Evolutionary conservation across 2,113 vertebrate species (phyloP).

Genomic region (Anseranas semipalmata): DNA sequence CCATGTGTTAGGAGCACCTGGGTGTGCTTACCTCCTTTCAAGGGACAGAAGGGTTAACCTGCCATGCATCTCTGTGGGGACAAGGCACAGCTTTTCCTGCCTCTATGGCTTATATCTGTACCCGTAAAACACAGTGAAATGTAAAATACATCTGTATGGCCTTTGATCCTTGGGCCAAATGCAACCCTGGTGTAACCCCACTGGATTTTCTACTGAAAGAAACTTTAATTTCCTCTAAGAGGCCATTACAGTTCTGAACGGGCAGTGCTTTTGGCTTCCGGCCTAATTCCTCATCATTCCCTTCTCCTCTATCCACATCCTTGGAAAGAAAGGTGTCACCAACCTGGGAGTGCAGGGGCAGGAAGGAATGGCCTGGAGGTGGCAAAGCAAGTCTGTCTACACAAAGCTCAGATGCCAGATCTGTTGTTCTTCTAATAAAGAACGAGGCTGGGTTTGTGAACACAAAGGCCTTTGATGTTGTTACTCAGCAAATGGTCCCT

Average conservation of each 20-base stretch:
- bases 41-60: background rate
- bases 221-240: slow-evolving; percentile 14
- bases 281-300: background rate
- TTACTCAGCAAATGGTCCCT: background rate
- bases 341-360: background rate
- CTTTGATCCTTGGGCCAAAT: slow-evolving; percentile 6
- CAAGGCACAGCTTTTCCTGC: background rate
- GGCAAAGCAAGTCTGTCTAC: background rate
- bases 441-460: background rate
- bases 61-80: background rate
- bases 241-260: background rate
- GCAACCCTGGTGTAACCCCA: background rate
- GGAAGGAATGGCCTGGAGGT: background rate
- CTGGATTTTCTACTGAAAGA: background rate
- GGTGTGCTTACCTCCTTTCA: background rate
- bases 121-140: background rate
- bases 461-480: slow-evolving; percentile 30
- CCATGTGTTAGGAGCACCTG: background rate
- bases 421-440: background rate
- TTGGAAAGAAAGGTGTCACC: slow-evolving; percentile 15
- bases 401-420: background rate
- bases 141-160: background rate
- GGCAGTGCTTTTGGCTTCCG: background rate
- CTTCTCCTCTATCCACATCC: background rate
- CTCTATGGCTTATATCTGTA: background rate